These are phyloP conservation scores for Thalassarche chlororhynchos DNA, from an alignment of 2,113 vertebrate species.

Conservation along the genomic window DNA sequence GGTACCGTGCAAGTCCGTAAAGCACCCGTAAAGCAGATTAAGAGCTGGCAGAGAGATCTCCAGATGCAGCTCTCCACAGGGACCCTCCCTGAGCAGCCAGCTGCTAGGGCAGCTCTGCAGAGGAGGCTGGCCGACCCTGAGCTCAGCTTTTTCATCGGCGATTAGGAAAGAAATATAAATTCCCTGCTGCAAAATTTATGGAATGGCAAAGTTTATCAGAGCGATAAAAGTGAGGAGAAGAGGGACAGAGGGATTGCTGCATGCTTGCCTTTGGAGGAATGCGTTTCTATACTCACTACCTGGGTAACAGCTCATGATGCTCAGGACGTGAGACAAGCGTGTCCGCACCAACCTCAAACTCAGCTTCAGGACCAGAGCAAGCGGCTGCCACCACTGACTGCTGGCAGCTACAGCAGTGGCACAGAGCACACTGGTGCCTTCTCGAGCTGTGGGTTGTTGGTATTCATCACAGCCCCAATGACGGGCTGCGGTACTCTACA, in stretches of 20 bases:
- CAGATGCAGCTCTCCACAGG: background rate
- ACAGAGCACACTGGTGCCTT: background rate
- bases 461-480: background rate
- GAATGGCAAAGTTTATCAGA: background rate
- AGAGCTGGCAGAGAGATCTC: background rate
- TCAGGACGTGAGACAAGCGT: background rate
- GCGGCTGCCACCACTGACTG: background rate
- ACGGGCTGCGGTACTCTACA: background rate
- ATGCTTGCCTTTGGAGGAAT: background rate
- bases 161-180: background rate
- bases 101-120: background rate
- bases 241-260: background rate
- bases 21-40: background rate
- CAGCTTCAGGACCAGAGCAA: background rate
- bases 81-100: background rate
- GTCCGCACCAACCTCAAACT: background rate
- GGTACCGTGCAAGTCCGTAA: background rate
- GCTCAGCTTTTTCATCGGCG: background rate
- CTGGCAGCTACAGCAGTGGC: background rate
- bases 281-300: accelerated
- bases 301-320: background rate
- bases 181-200: background rate
- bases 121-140: background rate
- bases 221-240: background rate
- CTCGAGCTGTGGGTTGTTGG: background rate